Conservation (phyloP, 2,113 vertebrate genomes). For the Salminus brasiliensis region DNA sequence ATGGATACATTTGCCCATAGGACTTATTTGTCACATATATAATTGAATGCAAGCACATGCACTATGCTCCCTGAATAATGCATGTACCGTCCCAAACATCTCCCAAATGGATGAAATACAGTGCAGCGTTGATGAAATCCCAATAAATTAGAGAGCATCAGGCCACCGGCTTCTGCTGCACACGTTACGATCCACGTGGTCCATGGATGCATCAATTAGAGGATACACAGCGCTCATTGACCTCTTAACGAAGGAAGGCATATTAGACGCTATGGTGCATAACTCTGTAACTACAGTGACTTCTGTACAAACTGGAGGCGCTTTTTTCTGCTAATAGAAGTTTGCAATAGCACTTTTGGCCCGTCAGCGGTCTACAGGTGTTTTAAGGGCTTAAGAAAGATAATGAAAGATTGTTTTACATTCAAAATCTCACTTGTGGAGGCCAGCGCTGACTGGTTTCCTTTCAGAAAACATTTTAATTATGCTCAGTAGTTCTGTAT, state of each 20-base stretch:
- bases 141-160: constrained; percentile 53
- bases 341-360: no score
- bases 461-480: constrained; percentile 10
- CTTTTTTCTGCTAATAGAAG: no score
- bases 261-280: no score
- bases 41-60: constrained; percentile 63
- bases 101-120: constrained; percentile 56
- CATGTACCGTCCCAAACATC: constrained; percentile 54
- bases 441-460: constrained; percentile 32
- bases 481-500: constrained; percentile 1
- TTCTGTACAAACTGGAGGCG: no score
- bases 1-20: constrained; percentile 53
- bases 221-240: constrained; percentile 43
- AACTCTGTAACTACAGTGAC: no score
- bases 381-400: no score
- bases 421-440: constrained; percentile 18
- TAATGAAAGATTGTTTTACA: constrained; percentile 40
- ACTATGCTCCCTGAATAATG: constrained; percentile 55
- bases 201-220: constrained; percentile 46
- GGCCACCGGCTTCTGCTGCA: constrained; percentile 36
- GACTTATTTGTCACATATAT: constrained; percentile 60
- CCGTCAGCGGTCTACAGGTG: no score
- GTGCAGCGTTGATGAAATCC: constrained; percentile 53
- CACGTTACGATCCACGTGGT: constrained; percentile 28
- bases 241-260: no score